phyloP scores from a whole-genome alignment of 1,140 invertebrate species.

The Drosophila bifasciata region DNA sequence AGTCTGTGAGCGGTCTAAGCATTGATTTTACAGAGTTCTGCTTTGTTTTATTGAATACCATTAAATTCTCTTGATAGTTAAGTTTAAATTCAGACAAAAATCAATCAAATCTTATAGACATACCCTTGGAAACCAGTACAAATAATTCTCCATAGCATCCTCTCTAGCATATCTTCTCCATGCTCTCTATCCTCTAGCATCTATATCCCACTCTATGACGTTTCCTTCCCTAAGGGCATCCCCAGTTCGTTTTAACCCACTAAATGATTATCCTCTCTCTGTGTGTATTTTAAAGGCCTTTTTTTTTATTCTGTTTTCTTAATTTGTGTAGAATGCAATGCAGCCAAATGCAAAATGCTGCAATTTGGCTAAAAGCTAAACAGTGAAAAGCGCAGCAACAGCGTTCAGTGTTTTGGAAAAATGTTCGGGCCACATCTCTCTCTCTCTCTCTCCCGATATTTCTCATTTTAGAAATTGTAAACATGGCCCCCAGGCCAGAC shows the following conservation, averaged over 20 bases:
- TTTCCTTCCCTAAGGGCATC: slow-evolving; percentile 6
- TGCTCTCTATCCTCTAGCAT: too few relatives aligned
- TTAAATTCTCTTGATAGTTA: too few relatives aligned
- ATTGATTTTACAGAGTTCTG: too few relatives aligned
- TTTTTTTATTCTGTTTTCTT: slow-evolving; percentile 36
- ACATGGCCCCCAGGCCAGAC: slow-evolving; percentile 65
- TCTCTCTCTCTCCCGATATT: slow-evolving; percentile 41
- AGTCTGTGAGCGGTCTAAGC: too few relatives aligned
- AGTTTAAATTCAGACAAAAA: too few relatives aligned
- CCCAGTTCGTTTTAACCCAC: slow-evolving; percentile 9
- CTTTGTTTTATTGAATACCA: too few relatives aligned
- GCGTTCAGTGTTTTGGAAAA: slow-evolving; percentile 56
- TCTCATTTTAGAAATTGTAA: slow-evolving; percentile 58
- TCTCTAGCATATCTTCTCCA: too few relatives aligned
- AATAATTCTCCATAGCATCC: too few relatives aligned
- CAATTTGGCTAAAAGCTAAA: slow-evolving; percentile 78
- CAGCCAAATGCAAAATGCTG: slow-evolving; percentile 44
- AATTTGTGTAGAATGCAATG: slow-evolving; percentile 56
- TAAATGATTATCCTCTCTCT: background rate
- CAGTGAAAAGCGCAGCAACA: slow-evolving; percentile 51
- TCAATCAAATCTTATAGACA: too few relatives aligned
- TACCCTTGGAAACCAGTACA: too few relatives aligned
- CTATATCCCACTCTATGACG: too few relatives aligned
- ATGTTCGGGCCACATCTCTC: slow-evolving; percentile 3
- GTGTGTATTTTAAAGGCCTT: slow-evolving; percentile 25